A percentile compares a stretch with the other conserved stretches of the same genome.
These are phyloP conservation scores for Halictus ligatus DNA, from an alignment of 2,888 invertebrate genomes.

Conservation along the genomic window DNA sequence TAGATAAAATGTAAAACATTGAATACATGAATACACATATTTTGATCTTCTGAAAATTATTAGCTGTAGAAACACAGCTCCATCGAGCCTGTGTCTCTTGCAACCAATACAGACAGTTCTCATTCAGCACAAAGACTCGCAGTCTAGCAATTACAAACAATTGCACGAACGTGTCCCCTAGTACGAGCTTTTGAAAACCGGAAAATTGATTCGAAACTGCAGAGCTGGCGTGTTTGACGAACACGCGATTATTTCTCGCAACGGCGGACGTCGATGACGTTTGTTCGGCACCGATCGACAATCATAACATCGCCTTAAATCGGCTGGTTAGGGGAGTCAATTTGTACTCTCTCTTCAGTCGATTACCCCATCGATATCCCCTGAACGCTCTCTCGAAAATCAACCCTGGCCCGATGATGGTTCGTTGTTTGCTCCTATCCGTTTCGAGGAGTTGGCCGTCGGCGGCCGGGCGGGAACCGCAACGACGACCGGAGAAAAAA, in stretches of 20 bases:
- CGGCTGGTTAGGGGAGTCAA: slow-evolving; percentile 7
- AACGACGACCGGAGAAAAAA: slow-evolving; percentile 6
- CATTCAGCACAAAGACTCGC: neutral
- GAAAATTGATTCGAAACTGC: neutral
- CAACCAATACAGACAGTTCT: neutral
- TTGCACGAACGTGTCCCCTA: neutral
- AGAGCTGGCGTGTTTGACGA: neutral
- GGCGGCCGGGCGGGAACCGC: neutral
- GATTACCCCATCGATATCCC: slow-evolving; percentile 25
- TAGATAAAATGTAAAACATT: neutral
- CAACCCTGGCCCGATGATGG: neutral
- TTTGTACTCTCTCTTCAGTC: slow-evolving; percentile 17
- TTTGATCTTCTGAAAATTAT: neutral
- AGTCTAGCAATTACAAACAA: neutral
- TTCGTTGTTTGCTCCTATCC: slow-evolving; percentile 25
- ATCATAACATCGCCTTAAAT: neutral
- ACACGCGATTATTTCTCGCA: neutral
- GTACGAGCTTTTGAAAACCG: neutral
- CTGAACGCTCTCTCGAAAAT: slow-evolving; percentile 1
- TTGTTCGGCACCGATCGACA: slow-evolving; percentile 1
- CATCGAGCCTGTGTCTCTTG: too few relatives aligned
- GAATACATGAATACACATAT: neutral
- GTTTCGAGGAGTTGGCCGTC: neutral
- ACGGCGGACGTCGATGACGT: neutral
- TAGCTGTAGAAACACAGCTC: neutral